A percentile compares a stretch with the other conserved stretches of the same genome.
These are phyloP conservation scores for Dicrurus megarhynchus DNA, from an alignment of 2,113 vertebrate genomes.

Conservation along the genomic window DNA sequence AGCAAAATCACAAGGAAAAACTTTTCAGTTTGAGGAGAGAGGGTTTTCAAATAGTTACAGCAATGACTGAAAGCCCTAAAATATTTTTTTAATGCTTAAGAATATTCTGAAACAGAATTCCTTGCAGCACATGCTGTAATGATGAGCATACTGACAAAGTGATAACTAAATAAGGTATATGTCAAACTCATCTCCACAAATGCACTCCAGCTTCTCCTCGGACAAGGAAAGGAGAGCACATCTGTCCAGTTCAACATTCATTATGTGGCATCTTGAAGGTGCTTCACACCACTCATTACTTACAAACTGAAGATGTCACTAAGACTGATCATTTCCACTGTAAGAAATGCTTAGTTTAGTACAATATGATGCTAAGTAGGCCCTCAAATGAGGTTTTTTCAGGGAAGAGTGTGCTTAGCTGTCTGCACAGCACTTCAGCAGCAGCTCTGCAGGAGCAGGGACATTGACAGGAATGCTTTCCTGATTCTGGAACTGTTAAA, in stretches of 20 bases:
- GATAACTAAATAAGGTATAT: neutral
- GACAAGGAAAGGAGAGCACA: neutral
- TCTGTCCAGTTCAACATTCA: neutral
- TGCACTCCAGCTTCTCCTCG: neutral
- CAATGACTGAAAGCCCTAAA: neutral
- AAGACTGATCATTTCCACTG: neutral
- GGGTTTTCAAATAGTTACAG: neutral
- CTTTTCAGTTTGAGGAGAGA: neutral
- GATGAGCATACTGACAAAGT: neutral
- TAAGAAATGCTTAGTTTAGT: neutral
- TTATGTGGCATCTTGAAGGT: neutral
- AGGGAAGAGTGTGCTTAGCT: neutral
- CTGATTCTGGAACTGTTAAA: neutral
- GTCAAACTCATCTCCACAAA: neutral
- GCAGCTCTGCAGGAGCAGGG: neutral
- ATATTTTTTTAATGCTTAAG: neutral
- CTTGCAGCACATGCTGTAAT: neutral
- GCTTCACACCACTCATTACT: neutral
- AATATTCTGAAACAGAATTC: neutral
- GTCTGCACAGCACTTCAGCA: neutral
- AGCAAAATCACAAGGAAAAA: neutral
- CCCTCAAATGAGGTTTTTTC: neutral
- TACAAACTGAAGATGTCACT: neutral
- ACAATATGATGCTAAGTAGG: neutral
- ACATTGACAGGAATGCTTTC: neutral